These are phyloP conservation scores for Melanostoma mellinum DNA, from an alignment of 2,888 invertebrate genomes.

Conservation along the genomic window DNA sequence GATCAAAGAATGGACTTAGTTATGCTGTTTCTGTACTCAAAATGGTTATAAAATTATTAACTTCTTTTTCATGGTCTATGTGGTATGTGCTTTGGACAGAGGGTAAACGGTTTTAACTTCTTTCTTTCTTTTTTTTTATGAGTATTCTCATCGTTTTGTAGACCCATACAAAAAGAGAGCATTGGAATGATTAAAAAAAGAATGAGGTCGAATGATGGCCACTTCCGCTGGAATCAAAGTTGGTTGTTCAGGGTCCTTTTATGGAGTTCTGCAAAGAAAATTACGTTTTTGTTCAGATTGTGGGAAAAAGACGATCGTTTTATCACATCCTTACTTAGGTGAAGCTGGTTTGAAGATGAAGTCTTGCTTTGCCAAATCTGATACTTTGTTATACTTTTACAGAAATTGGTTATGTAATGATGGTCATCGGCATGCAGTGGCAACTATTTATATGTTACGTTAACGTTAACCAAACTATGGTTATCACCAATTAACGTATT, in stretches of 20 bases:
- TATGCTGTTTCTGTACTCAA: constrained; percentile 42
- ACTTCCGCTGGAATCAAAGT: constrained; percentile 56
- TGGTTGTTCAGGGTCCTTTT: constrained; percentile 42
- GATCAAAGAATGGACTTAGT: constrained; percentile 24
- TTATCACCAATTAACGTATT: too few relatives aligned
- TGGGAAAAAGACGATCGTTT: too few relatives aligned
- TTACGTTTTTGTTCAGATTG: too few relatives aligned
- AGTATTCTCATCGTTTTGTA: constrained; percentile 1
- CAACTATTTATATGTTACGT: too few relatives aligned
- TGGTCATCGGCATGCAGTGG: too few relatives aligned
- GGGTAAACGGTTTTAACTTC: neutral
- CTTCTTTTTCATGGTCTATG: constrained; percentile 58
- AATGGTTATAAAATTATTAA: constrained; percentile 67
- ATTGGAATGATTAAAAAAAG: neutral
- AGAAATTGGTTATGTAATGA: too few relatives aligned
- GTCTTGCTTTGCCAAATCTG: too few relatives aligned
- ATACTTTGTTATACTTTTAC: too few relatives aligned
- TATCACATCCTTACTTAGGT: too few relatives aligned
- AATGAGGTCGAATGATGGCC: constrained; percentile 49
- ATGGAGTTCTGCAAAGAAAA: constrained; percentile 5
- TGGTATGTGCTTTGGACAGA: constrained; percentile 56
- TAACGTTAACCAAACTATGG: too few relatives aligned
- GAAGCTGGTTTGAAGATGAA: too few relatives aligned
- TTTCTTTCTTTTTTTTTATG: constrained; percentile 19
- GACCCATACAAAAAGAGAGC: constrained; percentile 43